Evolutionary conservation across 2,888 invertebrate species (phyloP).

Genomic region (Rhopalosiphum nymphaeae): DNA sequence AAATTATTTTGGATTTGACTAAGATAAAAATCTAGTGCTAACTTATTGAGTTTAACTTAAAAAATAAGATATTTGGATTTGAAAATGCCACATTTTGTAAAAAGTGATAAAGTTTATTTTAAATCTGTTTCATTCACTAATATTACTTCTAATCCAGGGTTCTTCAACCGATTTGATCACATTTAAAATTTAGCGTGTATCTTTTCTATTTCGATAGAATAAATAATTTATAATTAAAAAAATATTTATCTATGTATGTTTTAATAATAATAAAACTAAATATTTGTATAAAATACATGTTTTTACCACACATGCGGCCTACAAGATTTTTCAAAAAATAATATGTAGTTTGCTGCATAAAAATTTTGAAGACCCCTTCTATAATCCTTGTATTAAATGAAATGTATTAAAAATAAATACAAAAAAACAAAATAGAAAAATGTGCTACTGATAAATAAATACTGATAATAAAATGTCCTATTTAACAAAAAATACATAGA

Average conservation of each 20-base stretch:
- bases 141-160: background rate
- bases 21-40: background rate
- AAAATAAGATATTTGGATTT: background rate
- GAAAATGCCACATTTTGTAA: background rate
- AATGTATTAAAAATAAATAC: background rate
- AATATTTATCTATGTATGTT: too few species aligned
- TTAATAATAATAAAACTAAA: too few species aligned
- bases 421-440: background rate
- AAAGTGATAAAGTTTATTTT: background rate
- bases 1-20: background rate
- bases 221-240: too few species aligned
- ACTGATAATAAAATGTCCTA: background rate
- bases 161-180: too few species aligned
- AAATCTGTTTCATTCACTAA: background rate
- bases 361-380: too few species aligned
- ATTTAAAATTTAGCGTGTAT: too few species aligned
- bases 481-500: background rate
- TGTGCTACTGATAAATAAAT: background rate
- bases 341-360: too few species aligned
- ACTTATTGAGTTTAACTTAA: background rate
- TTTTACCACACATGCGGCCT: too few species aligned
- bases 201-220: too few species aligned
- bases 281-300: too few species aligned
- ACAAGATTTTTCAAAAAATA: too few species aligned
- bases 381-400: background rate